Conservation (phyloP, 92 coral and sea anemone genomes). For the Pocillopora grandis region DNA sequence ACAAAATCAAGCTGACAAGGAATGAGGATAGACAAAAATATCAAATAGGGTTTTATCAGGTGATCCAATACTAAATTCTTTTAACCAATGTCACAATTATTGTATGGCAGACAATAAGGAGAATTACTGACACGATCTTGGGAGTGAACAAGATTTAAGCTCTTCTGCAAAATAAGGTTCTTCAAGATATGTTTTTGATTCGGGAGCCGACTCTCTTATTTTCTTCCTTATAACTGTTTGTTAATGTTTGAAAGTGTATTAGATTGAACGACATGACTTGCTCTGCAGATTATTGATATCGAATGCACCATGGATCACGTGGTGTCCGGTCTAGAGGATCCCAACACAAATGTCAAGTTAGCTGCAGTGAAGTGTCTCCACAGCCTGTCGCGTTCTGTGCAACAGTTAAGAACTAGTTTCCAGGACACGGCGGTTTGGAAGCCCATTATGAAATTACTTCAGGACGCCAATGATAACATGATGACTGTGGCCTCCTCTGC, state of each 20-base stretch:
- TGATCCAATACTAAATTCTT: too few species aligned
- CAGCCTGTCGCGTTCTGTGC: conserved; percentile 96
- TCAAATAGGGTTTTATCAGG: too few species aligned
- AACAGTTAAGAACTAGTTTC: conserved; percentile 92
- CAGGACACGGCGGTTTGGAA: conserved; percentile 99
- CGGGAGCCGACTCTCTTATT: too few species aligned
- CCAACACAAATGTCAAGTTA: conserved; percentile 82
- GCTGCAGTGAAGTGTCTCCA: conserved; percentile 99
- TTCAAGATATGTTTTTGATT: neutral
- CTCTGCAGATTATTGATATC: conserved; percentile 81
- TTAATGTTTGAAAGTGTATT: too few species aligned
- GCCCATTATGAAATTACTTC: conserved; percentile 88
- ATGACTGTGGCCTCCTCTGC: conserved; percentile 97
- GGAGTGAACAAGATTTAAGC: too few species aligned
- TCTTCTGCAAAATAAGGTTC: neutral
- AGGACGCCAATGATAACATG: conserved; percentile 94
- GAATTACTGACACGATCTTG: too few species aligned
- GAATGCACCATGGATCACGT: conserved; percentile 97
- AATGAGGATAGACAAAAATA: too few species aligned
- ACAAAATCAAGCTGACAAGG: too few species aligned
- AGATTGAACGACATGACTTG: neutral
- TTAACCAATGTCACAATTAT: too few species aligned
- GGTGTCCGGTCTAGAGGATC: conserved; percentile 91
- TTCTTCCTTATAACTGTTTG: too few species aligned
- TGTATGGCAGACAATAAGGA: too few species aligned